A percentile compares a stretch with the other conserved stretches of the same genome.
These are phyloP conservation scores for Chalcosyrphus nemorum DNA, from an alignment of 2,888 invertebrate species.

Conservation along the genomic window DNA sequence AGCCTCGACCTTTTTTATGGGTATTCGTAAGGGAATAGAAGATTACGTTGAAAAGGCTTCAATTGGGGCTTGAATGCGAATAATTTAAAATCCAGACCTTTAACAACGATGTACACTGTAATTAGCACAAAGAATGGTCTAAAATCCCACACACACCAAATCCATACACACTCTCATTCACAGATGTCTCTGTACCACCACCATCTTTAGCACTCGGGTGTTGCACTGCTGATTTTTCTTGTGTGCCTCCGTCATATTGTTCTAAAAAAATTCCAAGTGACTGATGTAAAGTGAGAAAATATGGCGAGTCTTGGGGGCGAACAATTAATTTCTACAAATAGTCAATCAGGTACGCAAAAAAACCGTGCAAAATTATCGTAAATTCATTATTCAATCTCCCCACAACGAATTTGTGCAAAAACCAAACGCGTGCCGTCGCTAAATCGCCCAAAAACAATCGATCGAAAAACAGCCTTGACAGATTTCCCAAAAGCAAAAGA, in stretches of 20 bases:
- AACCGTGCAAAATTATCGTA: constrained; percentile 75
- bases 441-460: constrained; percentile 75
- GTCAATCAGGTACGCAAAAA: constrained; percentile 81
- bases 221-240: constrained; percentile 75
- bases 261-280: constrained; percentile 79
- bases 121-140: background rate
- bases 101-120: background rate
- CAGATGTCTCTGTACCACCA: constrained; percentile 37
- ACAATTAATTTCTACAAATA: constrained; percentile 81
- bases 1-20: too few species aligned
- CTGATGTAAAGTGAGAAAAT: constrained; percentile 80
- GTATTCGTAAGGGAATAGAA: too few species aligned
- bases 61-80: too few species aligned
- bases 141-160: background rate
- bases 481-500: constrained; percentile 58
- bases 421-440: background rate
- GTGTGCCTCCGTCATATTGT: constrained; percentile 76
- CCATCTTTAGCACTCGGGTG: constrained; percentile 73
- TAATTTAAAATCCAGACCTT: background rate
- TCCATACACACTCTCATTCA: background rate
- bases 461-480: constrained; percentile 77
- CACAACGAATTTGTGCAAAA: constrained; percentile 34
- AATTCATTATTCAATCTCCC: constrained; percentile 57
- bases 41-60: too few species aligned
- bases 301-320: constrained; percentile 83